These are phyloP conservation scores for Melanogrammus aeglefinus DNA, from an alignment of 2,797 vertebrate genomes.

Conservation along the genomic window DNA sequence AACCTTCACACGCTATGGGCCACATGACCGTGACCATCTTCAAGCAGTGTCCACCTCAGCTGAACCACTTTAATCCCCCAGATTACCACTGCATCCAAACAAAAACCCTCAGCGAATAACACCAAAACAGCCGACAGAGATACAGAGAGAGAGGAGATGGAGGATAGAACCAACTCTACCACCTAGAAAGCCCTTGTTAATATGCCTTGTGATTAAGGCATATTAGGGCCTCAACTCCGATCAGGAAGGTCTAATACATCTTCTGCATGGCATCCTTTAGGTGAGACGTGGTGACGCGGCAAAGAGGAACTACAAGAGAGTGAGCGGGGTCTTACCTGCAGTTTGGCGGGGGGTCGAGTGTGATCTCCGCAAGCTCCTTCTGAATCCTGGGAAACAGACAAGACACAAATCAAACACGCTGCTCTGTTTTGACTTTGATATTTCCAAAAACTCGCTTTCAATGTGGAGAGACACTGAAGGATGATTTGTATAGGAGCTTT, in stretches of 20 bases:
- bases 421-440: not conserved
- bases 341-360: conserved; percentile 97
- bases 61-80: conserved; percentile 38
- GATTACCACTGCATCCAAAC: conserved; percentile 44
- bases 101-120: conserved; percentile 26
- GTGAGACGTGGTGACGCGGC: conserved; percentile 2
- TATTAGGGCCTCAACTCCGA: conserved; percentile 10
- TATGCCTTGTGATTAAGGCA: conserved; percentile 3
- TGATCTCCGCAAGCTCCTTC: conserved; percentile 98
- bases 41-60: not conserved
- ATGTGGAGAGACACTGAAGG: not conserved
- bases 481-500: not conserved
- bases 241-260: not conserved
- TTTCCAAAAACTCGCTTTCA: not conserved
- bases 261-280: conserved; percentile 9
- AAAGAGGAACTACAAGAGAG: conserved; percentile 14
- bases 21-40: conserved; percentile 21
- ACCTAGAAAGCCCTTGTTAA: too few relatives aligned
- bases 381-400: conserved; percentile 85
- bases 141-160: too few relatives aligned
- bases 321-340: conserved; percentile 86
- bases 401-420: conserved; percentile 25
- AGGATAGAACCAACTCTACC: too few relatives aligned
- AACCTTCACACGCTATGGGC: not conserved
- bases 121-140: conserved; percentile 21